Conservation (phyloP, 23 tunicate genomes). For the Phallusia fumigata region DNA sequence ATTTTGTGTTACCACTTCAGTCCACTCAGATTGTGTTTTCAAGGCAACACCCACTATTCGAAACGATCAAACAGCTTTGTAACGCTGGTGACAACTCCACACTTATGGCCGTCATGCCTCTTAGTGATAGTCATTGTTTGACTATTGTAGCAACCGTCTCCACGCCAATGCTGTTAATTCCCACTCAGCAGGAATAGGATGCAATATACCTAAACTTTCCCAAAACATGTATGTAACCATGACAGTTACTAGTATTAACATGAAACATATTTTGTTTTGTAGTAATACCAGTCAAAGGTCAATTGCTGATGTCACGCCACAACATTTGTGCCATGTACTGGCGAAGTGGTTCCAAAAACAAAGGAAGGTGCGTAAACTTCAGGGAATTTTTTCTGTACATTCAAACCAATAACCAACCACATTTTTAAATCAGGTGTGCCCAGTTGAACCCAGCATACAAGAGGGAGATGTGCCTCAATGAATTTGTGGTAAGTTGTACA, state of each 20-base stretch:
- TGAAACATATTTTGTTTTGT: not conserved
- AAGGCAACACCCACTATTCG: slow-evolving; percentile 11
- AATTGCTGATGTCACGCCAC: slow-evolving; percentile 41
- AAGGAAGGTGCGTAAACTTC: slow-evolving; percentile 26
- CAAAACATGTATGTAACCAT: not conserved
- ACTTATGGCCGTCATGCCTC: slow-evolving; percentile 3
- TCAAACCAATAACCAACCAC: not conserved
- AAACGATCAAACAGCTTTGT: slow-evolving; percentile 3
- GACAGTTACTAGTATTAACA: not conserved
- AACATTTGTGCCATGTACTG: slow-evolving; percentile 53
- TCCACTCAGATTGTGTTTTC: slow-evolving; percentile 7
- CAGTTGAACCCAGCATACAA: slow-evolving; percentile 21
- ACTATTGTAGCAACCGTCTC: not conserved
- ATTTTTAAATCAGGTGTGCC: slow-evolving; percentile 48
- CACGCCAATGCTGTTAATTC: not conserved
- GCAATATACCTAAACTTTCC: not conserved
- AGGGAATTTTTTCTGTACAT: not conserved
- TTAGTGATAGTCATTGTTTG: slow-evolving; percentile 8
- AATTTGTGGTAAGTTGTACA: slow-evolving; percentile 46
- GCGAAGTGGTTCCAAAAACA: slow-evolving; percentile 32
- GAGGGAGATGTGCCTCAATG: slow-evolving; percentile 68
- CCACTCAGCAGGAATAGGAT: not conserved
- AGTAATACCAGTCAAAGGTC: slow-evolving; percentile 69
- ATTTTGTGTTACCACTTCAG: slow-evolving; percentile 8
- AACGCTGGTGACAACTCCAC: slow-evolving; percentile 8